Conservation (phyloP, 2,797 vertebrate genomes). For the Rhyacichthys aspro region DNA sequence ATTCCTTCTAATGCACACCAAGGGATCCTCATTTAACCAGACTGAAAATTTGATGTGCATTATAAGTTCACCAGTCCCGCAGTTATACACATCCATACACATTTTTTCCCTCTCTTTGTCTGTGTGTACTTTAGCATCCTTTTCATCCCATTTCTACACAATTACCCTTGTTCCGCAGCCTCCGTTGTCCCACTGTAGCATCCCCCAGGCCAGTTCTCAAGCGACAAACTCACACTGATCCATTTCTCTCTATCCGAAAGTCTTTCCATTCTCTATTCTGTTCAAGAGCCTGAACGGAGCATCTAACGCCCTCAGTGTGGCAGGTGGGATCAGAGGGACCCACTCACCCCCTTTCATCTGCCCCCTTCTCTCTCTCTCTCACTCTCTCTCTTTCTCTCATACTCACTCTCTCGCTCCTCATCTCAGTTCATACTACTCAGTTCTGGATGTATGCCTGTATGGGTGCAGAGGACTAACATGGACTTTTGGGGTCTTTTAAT, state of each 20-base stretch:
- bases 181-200: slow-evolving; percentile 16
- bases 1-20: no score
- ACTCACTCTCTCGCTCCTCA: slow-evolving; percentile 45
- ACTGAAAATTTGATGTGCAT: no score
- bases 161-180: slow-evolving; percentile 4
- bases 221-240: slow-evolving; percentile 20
- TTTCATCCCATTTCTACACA: slow-evolving; percentile 3
- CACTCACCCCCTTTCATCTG: slow-evolving; percentile 15
- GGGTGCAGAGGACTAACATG: slow-evolving; percentile 69
- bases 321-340: slow-evolving; percentile 58
- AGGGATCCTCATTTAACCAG: no score
- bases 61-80: no score
- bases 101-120: not conserved
- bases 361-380: slow-evolving; percentile 23
- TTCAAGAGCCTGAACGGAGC: slow-evolving; percentile 12
- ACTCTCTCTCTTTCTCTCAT: slow-evolving; percentile 25
- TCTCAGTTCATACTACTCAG: slow-evolving; percentile 53
- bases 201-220: slow-evolving; percentile 26
- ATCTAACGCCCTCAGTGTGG: slow-evolving; percentile 38
- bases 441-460: slow-evolving; percentile 49
- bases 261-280: slow-evolving; percentile 7
- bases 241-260: not conserved
- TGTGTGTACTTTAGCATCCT: slow-evolving; percentile 8
- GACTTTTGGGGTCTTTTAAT: slow-evolving; percentile 67
- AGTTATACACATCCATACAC: no score